Base-by-base conservation (phyloP, 2,113 vertebrate genomes). In the Pyrgilauda ruficollis region DNA sequence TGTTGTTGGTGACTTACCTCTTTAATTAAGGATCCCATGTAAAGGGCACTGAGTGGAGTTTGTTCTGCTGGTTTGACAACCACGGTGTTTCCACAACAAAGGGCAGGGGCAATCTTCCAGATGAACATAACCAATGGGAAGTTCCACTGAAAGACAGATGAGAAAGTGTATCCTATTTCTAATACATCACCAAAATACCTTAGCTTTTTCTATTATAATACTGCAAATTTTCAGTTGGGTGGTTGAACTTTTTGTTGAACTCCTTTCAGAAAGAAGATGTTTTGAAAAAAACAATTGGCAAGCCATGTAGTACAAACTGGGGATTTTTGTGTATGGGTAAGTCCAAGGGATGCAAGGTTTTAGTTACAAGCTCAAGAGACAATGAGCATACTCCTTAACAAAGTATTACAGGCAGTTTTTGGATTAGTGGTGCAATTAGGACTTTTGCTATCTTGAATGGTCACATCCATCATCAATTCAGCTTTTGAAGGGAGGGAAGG, bases 1-100 rank as follows among this genome's bases (percentile, higher is more conserved):
- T 69, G n/a, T n/a, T 78, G 69, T 69, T 84, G 46, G 21, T 23
- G 24, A 96, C 97, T 97, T 91, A 99, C 99, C 98, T 99, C 98
- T 98, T 98, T 98, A 96, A 99, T 98, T 96, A 99, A 97, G n/a
- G 98, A 97, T 56, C 98, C 98, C 98, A 99, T 98, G 53, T 99
- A 97, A 95, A 99, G 98, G 55, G 98, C 98, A 46, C 98, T 98
- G 74, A 99, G 97, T 47, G 99, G 99, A 26, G 99, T 99, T 96
- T 99, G 98, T 70, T 99, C 98, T 35, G 98, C 98, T 47, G 99
- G 98, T 86, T 99, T 99, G 93, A 99, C 91, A 80, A 99, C 91
- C 53, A 99, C 98, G 0, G 99, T 99, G 95, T 99, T 99, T 92
- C 99, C 99, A 72, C 98, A 98, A 95, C 97, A 98, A 61, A 99